phyloP scores from a whole-genome alignment of 1,140 invertebrate genomes.

The Leucophenga varia region DNA sequence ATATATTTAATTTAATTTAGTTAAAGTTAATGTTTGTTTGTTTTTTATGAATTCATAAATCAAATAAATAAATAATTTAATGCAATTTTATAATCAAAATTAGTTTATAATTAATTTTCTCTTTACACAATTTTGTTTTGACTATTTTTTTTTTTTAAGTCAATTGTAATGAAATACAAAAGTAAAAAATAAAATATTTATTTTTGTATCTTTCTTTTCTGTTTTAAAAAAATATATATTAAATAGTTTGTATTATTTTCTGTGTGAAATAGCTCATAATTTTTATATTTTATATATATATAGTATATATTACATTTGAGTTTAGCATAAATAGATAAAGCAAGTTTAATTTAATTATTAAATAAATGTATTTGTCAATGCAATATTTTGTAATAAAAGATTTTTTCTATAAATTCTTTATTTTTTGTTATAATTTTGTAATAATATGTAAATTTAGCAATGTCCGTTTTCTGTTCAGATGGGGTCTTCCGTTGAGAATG shows the following conservation, averaged over 20 bases:
- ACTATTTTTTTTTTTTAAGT: slow-evolving; percentile 25
- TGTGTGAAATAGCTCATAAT: no score
- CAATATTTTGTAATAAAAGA: slow-evolving; percentile 49
- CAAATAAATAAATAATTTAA: slow-evolving; percentile 41
- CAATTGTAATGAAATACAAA: slow-evolving; percentile 27
- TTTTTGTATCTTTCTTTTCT: no score
- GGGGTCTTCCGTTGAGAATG: no score
- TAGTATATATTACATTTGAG: no score
- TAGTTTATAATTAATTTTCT: slow-evolving; percentile 28
- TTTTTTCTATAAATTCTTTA: slow-evolving; percentile 20
- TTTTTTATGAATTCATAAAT: slow-evolving; percentile 8
- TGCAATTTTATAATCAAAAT: slow-evolving; percentile 41
- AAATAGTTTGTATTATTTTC: no score
- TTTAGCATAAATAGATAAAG: no score
- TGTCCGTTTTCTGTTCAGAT: no score
- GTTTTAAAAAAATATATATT: no score
- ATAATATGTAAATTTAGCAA: no score
- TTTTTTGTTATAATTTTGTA: no score
- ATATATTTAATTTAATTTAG: slow-evolving; percentile 25
- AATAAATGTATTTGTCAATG: slow-evolving; percentile 39
- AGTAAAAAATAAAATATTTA: slow-evolving; percentile 24
- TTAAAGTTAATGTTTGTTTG: not conserved
- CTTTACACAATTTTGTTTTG: slow-evolving; percentile 16
- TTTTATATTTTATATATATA: no score
- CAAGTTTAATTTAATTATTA: no score